A percentile compares a stretch with the other conserved stretches of the same genome.
Conservation (phyloP, 2,113 vertebrate genomes). For the Columba janthina region DNA sequence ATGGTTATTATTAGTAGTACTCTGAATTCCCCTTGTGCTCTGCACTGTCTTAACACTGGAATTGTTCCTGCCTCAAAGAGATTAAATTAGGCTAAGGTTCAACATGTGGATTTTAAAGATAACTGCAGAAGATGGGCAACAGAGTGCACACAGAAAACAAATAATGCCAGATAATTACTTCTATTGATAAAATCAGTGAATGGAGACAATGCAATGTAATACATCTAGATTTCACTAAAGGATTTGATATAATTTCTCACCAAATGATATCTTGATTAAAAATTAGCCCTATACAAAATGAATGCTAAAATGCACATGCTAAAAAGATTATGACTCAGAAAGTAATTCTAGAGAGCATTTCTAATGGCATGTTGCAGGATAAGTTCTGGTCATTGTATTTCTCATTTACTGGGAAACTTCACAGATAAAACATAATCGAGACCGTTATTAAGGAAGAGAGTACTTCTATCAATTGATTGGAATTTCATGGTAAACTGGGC, state of each 20-base stretch:
- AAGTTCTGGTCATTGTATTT: constrained; percentile 7
- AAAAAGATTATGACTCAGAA: constrained; percentile 43
- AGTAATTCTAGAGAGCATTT: constrained; percentile 3
- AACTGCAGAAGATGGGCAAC: neutral
- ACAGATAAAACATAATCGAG: neutral
- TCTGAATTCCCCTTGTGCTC: constrained; percentile 6
- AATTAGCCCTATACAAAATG: constrained; percentile 58
- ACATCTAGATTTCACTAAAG: constrained; percentile 29
- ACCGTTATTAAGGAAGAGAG: neutral
- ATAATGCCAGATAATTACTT: constrained; percentile 41
- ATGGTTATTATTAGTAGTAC: neutral
- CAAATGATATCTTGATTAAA: constrained; percentile 56
- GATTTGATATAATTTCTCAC: constrained; percentile 23
- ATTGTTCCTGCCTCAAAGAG: constrained; percentile 38
- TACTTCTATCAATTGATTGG: neutral
- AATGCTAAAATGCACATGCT: neutral
- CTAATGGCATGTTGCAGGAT: neutral
- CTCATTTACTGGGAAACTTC: constrained; percentile 5
- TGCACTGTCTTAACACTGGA: neutral
- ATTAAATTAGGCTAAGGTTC: constrained; percentile 58
- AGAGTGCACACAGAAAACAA: constrained; percentile 37
- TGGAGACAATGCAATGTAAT: constrained; percentile 20
- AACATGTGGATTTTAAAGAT: constrained; percentile 48
- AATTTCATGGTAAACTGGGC: neutral
- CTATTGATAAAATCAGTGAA: constrained; percentile 46